Percentiles rank a stretch among this genome's conserved stretches.
Evolutionary conservation across 2,888 invertebrate genomes (phyloP).

Genomic region (Noctua janthe): DNA sequence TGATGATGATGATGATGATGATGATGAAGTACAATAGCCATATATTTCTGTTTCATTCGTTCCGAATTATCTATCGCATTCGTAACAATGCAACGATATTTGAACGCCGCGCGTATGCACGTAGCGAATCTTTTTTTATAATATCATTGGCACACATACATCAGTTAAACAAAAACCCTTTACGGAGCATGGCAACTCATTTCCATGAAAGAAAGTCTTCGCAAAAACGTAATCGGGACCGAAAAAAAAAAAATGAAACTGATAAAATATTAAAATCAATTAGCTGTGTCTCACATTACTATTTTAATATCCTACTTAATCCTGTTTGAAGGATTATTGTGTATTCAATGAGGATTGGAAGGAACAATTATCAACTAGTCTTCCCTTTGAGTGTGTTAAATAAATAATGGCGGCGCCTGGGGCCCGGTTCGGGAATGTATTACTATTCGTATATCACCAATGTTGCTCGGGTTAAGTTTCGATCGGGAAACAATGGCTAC

Average conservation of each 20-base stretch:
- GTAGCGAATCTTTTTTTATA: too few relatives aligned
- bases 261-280: conserved; percentile 65
- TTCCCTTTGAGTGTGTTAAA: conserved; percentile 84
- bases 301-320: conserved; percentile 53
- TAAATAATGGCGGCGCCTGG: conserved; percentile 84
- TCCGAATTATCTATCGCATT: too few relatives aligned
- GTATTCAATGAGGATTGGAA: conserved; percentile 73
- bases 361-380: conserved; percentile 86
- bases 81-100: too few relatives aligned
- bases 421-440: conserved; percentile 73
- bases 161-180: not conserved
- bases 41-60: too few relatives aligned
- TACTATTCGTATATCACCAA: conserved; percentile 75
- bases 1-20: too few relatives aligned
- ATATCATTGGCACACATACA: not conserved
- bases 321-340: conserved; percentile 55
- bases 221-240: not conserved
- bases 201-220: not conserved
- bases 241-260: conserved; percentile 17
- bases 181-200: not conserved
- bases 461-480: conserved; percentile 3
- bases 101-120: too few relatives aligned
- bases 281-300: conserved; percentile 33
- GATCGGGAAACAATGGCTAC: conserved; percentile 13
- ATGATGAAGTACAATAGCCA: too few relatives aligned